Evolutionary conservation across 2,888 invertebrate genomes (phyloP), one percentile per base, ranked within the genome.

Genomic region (Cosmorhoe ocellata): DNA sequence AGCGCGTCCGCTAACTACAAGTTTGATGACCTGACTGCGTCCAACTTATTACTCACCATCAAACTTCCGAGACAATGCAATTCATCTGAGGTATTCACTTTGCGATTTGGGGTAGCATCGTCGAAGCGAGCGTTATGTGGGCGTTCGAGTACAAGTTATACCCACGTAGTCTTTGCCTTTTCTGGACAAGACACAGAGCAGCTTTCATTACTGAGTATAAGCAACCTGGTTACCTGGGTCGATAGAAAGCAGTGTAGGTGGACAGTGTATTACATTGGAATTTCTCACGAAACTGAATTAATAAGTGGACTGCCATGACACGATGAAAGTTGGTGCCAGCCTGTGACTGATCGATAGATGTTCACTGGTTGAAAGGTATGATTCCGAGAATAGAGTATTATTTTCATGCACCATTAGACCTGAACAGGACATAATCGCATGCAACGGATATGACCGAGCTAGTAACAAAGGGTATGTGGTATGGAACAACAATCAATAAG

Each of bases 221-320:
- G 52, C 46, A 60, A 64, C 58, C 64, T 52, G 59, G 57, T 63
- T 51, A 54, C 56, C 56, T 53, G 53, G 53, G 43, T 58, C 50
- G 58, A 63, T 70, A 81, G 81, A 81, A 84, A 82, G 77, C 57
- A n/a, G 70, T 70, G 84, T 85, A 76, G 85, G 85, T 66, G 78
- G 80, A 73, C 72, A 67, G 32, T 58, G 54, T 60, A 68, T 66
- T 67, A 66, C 51, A 43, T 18, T 40, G 14, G 34, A 56, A 69
- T 68, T 62, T 66, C 59, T 49, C 58, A 48, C 62, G 54, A 56
- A 49, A 45, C 51, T 30, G 51, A 56, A 59, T 50, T 39, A 64
- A 54, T 62, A 52, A 63, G 57, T 51, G 53, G 37, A 59, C 57
- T 45, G 64, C 38, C 50, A 56, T 37, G 47, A 50, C 33, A 40